phyloP scores from a whole-genome alignment of 2,113 vertebrate genomes.

The Nibea albiflora region DNA sequence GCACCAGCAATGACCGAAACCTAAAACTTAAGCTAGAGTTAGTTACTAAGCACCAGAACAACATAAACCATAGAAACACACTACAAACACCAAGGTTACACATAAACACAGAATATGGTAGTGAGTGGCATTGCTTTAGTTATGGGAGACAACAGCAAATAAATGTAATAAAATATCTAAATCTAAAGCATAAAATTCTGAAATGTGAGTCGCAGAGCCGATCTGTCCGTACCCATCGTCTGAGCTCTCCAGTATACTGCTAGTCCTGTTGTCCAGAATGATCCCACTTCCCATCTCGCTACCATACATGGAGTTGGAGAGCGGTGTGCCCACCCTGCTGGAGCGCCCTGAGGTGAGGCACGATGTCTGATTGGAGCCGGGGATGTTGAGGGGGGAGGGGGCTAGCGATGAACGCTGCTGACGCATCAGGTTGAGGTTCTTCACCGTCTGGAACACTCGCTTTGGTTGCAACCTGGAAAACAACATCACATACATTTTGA shows the following conservation, averaged over 20 bases:
- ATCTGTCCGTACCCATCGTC: conserved; percentile 85
- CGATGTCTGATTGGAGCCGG: conserved; percentile 98
- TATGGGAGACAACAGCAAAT: background rate
- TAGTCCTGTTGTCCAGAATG: conserved; percentile 92
- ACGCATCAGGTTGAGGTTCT: conserved; percentile 93
- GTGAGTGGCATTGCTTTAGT: background rate
- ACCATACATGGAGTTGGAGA: conserved; percentile 90
- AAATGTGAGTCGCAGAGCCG: background rate
- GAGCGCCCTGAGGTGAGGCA: conserved; percentile 92
- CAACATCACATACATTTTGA: background rate
- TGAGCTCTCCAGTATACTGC: conserved; percentile 87
- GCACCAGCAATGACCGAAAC: conserved; percentile 2
- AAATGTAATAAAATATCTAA: background rate
- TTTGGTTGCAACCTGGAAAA: conserved; percentile 90
- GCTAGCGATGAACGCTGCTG: conserved; percentile 90
- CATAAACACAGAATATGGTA: background rate
- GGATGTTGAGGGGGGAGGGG: conserved; percentile 96
- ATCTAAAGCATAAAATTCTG: background rate
- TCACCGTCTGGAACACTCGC: conserved; percentile 95
- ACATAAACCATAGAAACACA: conserved; percentile 4
- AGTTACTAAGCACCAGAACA: background rate
- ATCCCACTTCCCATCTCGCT: conserved; percentile 87
- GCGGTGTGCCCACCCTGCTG: conserved; percentile 93
- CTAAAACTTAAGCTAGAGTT: background rate
- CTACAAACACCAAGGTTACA: background rate